Evolutionary conservation across 1,140 invertebrate species (phyloP).

Genomic region (Drosophila repletoides): DNA sequence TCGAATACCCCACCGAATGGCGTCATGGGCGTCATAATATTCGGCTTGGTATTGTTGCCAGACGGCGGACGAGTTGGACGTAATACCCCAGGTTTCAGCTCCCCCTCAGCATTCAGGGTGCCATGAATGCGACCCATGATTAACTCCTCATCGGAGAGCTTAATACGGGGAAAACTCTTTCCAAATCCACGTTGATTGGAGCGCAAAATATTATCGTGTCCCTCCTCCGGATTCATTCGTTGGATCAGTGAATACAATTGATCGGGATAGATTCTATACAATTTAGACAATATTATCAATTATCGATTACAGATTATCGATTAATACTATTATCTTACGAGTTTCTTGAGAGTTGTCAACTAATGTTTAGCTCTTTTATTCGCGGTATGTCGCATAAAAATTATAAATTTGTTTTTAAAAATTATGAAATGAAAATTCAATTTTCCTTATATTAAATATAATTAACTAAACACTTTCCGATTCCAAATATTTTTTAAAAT

Average conservation of each 20-base stretch:
- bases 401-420: too few relatives aligned
- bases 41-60: conserved; percentile 46
- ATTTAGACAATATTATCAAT: not conserved
- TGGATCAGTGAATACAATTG: conserved; percentile 77
- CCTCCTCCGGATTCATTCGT: conserved; percentile 61
- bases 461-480: too few relatives aligned
- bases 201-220: conserved; percentile 54
- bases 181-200: conserved; percentile 49
- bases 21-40: conserved; percentile 76
- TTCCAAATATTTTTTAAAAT: too few relatives aligned
- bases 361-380: too few relatives aligned
- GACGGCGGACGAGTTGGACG: conserved; percentile 43
- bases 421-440: too few relatives aligned
- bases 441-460: too few relatives aligned
- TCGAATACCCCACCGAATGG: conserved; percentile 76
- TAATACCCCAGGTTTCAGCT: conserved; percentile 9
- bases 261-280: conserved; percentile 74
- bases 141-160: conserved; percentile 72
- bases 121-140: conserved; percentile 81
- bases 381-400: too few relatives aligned
- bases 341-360: too few relatives aligned
- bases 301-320: too few relatives aligned
- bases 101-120: conserved; percentile 57
- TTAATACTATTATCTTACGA: too few relatives aligned
- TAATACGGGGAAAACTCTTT: conserved; percentile 15